A percentile compares a stretch with the other conserved stretches of the same genome.
Conservation (phyloP, 2,888 invertebrate genomes). For the Alloplasta piceator region DNA sequence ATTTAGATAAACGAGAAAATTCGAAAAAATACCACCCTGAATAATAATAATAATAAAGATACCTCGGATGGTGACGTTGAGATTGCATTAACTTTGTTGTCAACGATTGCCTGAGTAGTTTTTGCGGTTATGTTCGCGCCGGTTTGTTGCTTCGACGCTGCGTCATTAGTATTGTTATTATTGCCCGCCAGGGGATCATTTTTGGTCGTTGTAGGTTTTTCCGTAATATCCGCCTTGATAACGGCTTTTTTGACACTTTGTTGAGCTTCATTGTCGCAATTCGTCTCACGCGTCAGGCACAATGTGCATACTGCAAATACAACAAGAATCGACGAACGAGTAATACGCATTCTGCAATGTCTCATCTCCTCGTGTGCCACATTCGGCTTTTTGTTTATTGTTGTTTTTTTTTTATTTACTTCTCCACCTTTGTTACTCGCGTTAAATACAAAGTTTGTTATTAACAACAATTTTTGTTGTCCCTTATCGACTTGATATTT, state of each 20-base stretch:
- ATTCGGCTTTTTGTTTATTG: slow-evolving; percentile 37
- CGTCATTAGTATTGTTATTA: slow-evolving; percentile 12
- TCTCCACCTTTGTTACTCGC: slow-evolving; percentile 6
- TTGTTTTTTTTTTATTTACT: slow-evolving; percentile 12
- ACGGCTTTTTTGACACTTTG: slow-evolving; percentile 7
- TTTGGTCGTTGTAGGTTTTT: background rate
- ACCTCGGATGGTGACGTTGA: slow-evolving; percentile 38
- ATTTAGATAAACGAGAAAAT: no score
- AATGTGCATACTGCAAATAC: slow-evolving; percentile 54
- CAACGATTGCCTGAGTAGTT: background rate
- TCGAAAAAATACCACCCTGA: no score
- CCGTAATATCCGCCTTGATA: background rate
- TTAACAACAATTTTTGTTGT: no score
- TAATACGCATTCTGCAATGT: slow-evolving; percentile 57
- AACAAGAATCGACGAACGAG: slow-evolving; percentile 43
- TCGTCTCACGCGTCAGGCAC: slow-evolving; percentile 37
- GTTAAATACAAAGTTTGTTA: background rate
- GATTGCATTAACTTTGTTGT: slow-evolving; percentile 18
- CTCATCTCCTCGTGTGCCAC: slow-evolving; percentile 45
- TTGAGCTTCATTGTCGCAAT: slow-evolving; percentile 47
- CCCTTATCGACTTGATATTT: background rate
- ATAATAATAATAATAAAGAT: background rate
- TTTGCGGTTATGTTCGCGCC: slow-evolving; percentile 54
- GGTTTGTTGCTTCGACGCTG: slow-evolving; percentile 24
- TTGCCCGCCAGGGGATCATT: slow-evolving; percentile 6